Base-by-base conservation (phyloP, 2,888 invertebrate genomes). In the Pediacus dermestoides region DNA sequence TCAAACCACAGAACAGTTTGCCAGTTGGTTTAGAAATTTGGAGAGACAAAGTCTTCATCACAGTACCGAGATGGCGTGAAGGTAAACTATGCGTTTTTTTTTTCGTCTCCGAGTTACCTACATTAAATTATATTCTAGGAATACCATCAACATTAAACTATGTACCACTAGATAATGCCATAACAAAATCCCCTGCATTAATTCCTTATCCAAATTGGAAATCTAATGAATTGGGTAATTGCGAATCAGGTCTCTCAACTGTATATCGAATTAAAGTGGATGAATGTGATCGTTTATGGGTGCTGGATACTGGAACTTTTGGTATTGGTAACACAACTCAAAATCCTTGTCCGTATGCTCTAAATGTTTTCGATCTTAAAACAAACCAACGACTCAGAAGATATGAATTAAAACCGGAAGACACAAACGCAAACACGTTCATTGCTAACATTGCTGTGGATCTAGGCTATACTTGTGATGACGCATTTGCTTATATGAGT, bases 371-470 rank as follows among this genome's bases (percentile, higher is more conserved):
- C 58, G 88, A 89, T 63, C 70, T 89, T 50, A 74, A 75, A 40
- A 88, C 86, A 0, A 82, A 88, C 57, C 75, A 74, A 30, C 72
- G 83, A 16, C 74, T 89, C 36, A 74, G 85, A 16, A 12, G 68
- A 34, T 85, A 86, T 57, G 80, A 76, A 36, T 74, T 88, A 48
- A 75, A 78, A 10, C 70, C 80, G 0, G 84, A 85, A 44, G 87
- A 88, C 55, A 85, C 82, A 11, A 84, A 86, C 46, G 68, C 79
- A 34, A 77, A 83, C 25, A 88, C 88, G 1, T 88, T 88, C 64
- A 87, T 89, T 44, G 88, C 88, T n/a, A 89, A 87, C 59, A 85
- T 87, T 39, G 86, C 82, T n/a, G 77, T 88, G 2, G 89, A 90
- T 12, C 3, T 33, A 11, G 51, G 45, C 11, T 9, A 41, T 3